Percentiles rank a stretch among this genome's conserved stretches.
These are phyloP conservation scores for Scaptomyza parva DNA, from an alignment of 2,888 invertebrate genomes.

Conservation along the genomic window DNA sequence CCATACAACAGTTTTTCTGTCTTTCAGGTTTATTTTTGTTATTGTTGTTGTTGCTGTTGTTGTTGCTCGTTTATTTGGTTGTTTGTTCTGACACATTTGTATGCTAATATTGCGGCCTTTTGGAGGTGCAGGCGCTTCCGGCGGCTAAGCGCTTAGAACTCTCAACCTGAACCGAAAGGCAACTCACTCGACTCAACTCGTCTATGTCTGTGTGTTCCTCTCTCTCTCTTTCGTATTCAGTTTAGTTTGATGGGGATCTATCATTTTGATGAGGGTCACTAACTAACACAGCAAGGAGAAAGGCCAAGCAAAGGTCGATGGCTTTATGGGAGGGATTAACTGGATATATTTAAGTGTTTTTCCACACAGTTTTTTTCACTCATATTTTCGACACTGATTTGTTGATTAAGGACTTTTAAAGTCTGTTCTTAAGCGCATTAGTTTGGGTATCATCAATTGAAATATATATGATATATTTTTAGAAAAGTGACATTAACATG, in stretches of 20 bases:
- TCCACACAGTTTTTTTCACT: not conserved
- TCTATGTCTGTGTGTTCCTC: constrained; percentile 24
- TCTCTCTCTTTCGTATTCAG: too few relatives aligned
- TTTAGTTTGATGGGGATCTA: constrained; percentile 64
- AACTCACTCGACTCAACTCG: constrained; percentile 31
- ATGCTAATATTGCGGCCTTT: constrained; percentile 69
- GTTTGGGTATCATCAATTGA: constrained; percentile 50
- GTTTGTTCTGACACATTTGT: constrained; percentile 80
- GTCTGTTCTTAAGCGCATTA: constrained; percentile 34
- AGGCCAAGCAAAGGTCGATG: constrained; percentile 41
- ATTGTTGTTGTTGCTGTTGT: constrained; percentile 15
- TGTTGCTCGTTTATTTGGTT: constrained; percentile 63
- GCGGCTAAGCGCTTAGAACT: constrained; percentile 67
- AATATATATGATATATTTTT: constrained; percentile 21
- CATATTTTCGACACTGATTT: constrained; percentile 25
- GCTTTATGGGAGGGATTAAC: constrained; percentile 54
- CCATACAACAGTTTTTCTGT: constrained; percentile 16
- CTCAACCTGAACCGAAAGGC: constrained; percentile 15
- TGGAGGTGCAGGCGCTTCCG: constrained; percentile 67
- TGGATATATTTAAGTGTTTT: constrained; percentile 43
- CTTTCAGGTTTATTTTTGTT: constrained; percentile 8
- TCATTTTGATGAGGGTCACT: constrained; percentile 74
- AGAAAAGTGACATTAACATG: constrained; percentile 25
- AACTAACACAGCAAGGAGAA: constrained; percentile 4
- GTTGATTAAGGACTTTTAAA: constrained; percentile 55